Evolutionary conservation across 2,113 vertebrate genomes (phyloP), one percentile per base, ranked within the genome.

Genomic region (Cichladusa arquata): DNA sequence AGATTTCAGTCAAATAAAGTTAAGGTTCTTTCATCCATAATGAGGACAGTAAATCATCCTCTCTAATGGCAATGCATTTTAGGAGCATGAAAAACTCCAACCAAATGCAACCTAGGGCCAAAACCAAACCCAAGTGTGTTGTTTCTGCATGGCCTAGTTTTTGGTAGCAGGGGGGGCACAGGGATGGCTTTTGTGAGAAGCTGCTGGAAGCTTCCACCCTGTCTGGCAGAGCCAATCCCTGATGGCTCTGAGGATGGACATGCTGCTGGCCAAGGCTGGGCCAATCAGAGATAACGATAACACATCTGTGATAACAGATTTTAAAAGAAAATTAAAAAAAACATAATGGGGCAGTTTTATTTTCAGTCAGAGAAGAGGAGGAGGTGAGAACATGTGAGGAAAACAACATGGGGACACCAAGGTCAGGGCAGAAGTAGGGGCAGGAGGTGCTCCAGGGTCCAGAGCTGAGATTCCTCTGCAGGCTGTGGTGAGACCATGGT

Each of bases 101-200:
- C 6, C 12, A 54, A 38, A 33, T 74, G 73, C 42, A 14, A 66
- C 11, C 24, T 42, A 38, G 29, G 66, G 23, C 14, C 47, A 44
- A 86, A 92, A 86, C 29, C 40, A 82, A 83, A 77, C 14, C 47
- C 47, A n/a, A 19, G 31, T 53, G 19, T 34, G 48, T 6, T 64
- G 31, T 19, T 28, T 64, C 3, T 64, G 24, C 31, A 2, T 0
- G 0, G 4, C 8, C 24, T 53, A 60, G 36, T 18, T 42, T 62
- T 79, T 44, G 47, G 31, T 22, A n/a, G 28, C 0, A n/a, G 1
- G 1, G 10, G 15, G 10, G 3, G 0, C 56, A 61, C 22, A 33
- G 34, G 8, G 4, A 12, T 50, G 45, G 13, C 13, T 51, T 19
- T 29, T 51, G 58, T 62, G 36, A 64, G 74, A 8, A 78, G 74